Conservation (phyloP, 2,113 vertebrate species). For the Hypomesus transpacificus region DNA sequence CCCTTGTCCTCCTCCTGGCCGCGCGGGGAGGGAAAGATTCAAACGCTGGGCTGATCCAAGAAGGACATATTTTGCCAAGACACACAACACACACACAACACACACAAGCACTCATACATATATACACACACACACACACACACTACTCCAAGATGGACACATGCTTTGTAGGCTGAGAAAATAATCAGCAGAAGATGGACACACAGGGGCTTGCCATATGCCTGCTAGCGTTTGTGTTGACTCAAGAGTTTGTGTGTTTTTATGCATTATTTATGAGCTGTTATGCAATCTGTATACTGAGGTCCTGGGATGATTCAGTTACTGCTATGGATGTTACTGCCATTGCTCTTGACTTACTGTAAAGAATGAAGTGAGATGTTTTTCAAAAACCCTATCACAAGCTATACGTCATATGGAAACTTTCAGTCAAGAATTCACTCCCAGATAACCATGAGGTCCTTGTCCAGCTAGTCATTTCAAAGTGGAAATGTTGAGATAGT, state of each 20-base stretch:
- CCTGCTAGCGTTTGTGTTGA: conserved; percentile 43
- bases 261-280: conserved; percentile 63
- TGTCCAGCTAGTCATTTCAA: not conserved
- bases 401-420: not conserved
- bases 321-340: not conserved
- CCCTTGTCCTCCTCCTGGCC: not conserved
- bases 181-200: conserved; percentile 38
- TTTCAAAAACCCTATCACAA: too few relatives aligned
- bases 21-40: not conserved
- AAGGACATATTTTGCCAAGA: not conserved
- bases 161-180: conserved; percentile 36
- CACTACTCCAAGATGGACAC: conserved; percentile 32
- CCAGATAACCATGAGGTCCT: not conserved
- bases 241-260: conserved; percentile 47
- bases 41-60: not conserved
- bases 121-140: not conserved
- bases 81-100: conserved; percentile 1
- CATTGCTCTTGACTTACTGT: not conserved
- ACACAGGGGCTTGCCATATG: conserved; percentile 50
- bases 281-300: conserved; percentile 55
- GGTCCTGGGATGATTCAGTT: not conserved
- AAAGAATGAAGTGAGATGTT: not conserved
- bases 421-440: not conserved
- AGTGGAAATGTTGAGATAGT: conserved; percentile 4
- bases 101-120: not conserved